Percentiles rank a stretch among this genome's conserved stretches.
phyloP scores from a whole-genome alignment of 2,113 vertebrate species.

The Merops nubicus region DNA sequence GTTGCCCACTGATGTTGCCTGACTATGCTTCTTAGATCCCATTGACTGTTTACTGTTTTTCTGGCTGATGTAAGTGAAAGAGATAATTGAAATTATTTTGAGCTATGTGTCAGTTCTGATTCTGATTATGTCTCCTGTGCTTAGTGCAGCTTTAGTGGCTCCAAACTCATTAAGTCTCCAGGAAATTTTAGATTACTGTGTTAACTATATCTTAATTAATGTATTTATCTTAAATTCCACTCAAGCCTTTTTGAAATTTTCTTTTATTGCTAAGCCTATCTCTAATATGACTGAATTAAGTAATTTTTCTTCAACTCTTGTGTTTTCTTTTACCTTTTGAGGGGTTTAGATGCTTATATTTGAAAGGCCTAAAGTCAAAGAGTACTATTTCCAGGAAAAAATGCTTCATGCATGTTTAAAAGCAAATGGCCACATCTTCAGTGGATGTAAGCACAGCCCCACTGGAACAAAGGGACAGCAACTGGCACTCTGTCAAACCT shows the following conservation, averaged over 20 bases:
- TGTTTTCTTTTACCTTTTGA: not conserved
- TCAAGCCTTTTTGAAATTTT: slow-evolving; percentile 77
- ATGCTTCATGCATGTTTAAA: not conserved
- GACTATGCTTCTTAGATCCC: not conserved
- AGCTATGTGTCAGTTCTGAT: slow-evolving; percentile 26
- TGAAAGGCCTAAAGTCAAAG: not conserved
- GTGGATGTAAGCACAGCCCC: not conserved
- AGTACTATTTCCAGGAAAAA: not conserved
- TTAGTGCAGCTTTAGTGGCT: slow-evolving; percentile 69
- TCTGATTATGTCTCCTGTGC: slow-evolving; percentile 44
- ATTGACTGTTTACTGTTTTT: slow-evolving; percentile 47
- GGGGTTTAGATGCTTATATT: not conserved
- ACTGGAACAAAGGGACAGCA: not conserved
- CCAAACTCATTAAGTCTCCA: slow-evolving; percentile 70
- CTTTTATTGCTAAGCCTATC: slow-evolving; percentile 81
- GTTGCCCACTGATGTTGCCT: slow-evolving; percentile 43
- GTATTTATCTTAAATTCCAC: slow-evolving; percentile 80
- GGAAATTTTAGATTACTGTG: slow-evolving; percentile 81
- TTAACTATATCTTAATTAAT: slow-evolving; percentile 82
- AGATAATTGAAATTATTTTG: slow-evolving; percentile 56
- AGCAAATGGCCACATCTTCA: not conserved
- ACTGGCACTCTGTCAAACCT: not conserved
- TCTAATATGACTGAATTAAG: slow-evolving; percentile 78
- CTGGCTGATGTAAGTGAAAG: slow-evolving; percentile 15
- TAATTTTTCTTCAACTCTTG: slow-evolving; percentile 68